These are phyloP conservation scores for Epiblema foenella DNA, from an alignment of 2,888 invertebrate genomes.

Conservation along the genomic window DNA sequence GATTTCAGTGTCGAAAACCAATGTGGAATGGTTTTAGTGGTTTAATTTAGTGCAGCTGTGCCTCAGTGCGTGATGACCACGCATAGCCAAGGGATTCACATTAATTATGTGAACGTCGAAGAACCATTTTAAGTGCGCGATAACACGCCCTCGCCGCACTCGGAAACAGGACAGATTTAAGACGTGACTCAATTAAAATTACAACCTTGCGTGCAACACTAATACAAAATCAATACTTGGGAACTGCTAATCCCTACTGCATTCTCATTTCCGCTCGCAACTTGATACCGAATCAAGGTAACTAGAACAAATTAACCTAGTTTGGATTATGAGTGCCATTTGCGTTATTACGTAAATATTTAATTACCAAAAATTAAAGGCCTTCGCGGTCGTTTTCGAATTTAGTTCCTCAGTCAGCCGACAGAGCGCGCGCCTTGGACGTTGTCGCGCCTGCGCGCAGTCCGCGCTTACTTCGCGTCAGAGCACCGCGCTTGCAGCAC, in stretches of 20 bases:
- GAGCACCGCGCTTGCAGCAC: conserved; percentile 68
- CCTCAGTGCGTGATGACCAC: conserved; percentile 61
- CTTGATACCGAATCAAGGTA: background rate
- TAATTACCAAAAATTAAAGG: conserved; percentile 51
- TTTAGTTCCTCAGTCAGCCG: conserved; percentile 51
- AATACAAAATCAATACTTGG: conserved; percentile 76
- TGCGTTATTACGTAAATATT: conserved; percentile 53
- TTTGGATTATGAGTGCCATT: conserved; percentile 19
- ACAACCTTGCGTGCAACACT: conserved; percentile 53
- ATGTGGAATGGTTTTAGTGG: conserved; percentile 48
- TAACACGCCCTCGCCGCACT: conserved; percentile 71
- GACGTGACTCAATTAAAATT: conserved; percentile 52
- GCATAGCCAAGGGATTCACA: conserved; percentile 72
- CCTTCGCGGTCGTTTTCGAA: conserved; percentile 75
- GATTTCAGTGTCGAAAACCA: conserved; percentile 48
- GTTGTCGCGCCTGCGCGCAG: conserved; percentile 69
- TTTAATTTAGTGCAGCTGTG: conserved; percentile 52
- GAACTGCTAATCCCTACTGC: conserved; percentile 47
- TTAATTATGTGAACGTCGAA: conserved; percentile 82
- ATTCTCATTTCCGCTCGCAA: conserved; percentile 19
- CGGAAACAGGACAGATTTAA: conserved; percentile 52
- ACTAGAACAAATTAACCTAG: conserved; percentile 24
- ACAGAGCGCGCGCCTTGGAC: conserved; percentile 61
- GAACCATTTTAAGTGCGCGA: conserved; percentile 78
- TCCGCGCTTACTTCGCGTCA: conserved; percentile 71